phyloP scores from a whole-genome alignment of 2,113 vertebrate genomes.

The Scatophagus argus region DNA sequence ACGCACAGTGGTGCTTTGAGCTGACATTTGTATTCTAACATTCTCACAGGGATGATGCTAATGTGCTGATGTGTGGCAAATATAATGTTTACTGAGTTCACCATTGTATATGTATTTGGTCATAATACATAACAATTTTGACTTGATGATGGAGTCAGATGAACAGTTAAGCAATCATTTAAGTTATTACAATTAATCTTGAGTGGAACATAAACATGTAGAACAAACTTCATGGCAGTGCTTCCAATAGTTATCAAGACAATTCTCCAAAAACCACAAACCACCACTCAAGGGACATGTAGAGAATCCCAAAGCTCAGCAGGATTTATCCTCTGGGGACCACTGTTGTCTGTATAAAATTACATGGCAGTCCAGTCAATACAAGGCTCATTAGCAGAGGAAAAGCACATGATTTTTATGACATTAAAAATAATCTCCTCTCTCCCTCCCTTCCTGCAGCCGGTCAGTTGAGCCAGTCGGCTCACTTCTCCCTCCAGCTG shows the following conservation, averaged over 20 bases:
- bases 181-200: too few relatives aligned
- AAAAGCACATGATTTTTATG: too few relatives aligned
- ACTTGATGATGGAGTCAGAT: neutral
- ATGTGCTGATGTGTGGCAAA: neutral
- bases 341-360: neutral
- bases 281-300: neutral
- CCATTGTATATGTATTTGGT: neutral
- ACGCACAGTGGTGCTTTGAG: neutral
- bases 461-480: slow-evolving; percentile 96
- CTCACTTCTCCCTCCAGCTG: slow-evolving; percentile 94
- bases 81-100: neutral
- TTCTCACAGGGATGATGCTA: neutral
- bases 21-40: neutral
- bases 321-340: neutral
- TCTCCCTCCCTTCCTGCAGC: slow-evolving; percentile 79
- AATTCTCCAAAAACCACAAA: neutral
- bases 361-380: neutral
- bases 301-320: neutral
- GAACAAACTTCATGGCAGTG: neutral
- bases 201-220: too few relatives aligned
- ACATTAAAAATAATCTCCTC: neutral
- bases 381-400: too few relatives aligned
- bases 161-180: neutral
- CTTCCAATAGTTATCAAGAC: neutral
- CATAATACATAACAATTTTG: neutral